Conservation (phyloP, 2,888 invertebrate species). For the Melikaiella ostensackeni region DNA sequence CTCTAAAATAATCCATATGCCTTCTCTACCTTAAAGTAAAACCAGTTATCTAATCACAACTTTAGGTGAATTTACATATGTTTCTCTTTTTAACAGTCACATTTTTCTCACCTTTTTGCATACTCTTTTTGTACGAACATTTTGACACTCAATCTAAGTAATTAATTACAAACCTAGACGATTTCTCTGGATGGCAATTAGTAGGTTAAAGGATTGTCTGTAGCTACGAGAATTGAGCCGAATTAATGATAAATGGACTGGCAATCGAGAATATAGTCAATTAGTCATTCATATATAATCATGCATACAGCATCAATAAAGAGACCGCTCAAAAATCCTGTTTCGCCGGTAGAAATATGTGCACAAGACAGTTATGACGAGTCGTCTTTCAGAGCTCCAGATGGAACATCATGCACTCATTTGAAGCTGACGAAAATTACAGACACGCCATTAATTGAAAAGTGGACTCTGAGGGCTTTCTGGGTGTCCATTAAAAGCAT, state of each 20-base stretch:
- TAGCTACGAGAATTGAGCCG: background rate
- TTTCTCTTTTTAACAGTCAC: background rate
- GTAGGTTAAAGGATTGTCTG: background rate
- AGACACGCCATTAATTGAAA: constrained; percentile 11
- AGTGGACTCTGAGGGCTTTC: background rate
- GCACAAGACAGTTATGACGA: background rate
- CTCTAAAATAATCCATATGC: background rate
- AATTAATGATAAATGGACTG: background rate
- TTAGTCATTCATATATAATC: constrained; percentile 4
- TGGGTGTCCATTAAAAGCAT: background rate
- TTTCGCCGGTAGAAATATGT: background rate
- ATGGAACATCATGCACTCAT: background rate
- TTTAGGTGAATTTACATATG: background rate
- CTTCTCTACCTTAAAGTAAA: background rate
- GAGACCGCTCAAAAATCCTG: background rate
- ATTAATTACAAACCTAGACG: background rate
- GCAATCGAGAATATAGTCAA: background rate
- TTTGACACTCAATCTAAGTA: background rate
- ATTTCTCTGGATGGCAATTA: background rate
- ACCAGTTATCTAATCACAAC: background rate
- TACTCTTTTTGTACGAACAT: background rate
- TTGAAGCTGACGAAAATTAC: constrained; percentile 8
- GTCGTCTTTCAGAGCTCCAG: background rate
- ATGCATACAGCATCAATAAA: background rate
- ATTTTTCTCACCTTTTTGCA: background rate